Percentiles rank a stretch among this genome's conserved stretches.
phyloP scores from a whole-genome alignment of 1,140 invertebrate genomes.

The Ostrea edulis region DNA sequence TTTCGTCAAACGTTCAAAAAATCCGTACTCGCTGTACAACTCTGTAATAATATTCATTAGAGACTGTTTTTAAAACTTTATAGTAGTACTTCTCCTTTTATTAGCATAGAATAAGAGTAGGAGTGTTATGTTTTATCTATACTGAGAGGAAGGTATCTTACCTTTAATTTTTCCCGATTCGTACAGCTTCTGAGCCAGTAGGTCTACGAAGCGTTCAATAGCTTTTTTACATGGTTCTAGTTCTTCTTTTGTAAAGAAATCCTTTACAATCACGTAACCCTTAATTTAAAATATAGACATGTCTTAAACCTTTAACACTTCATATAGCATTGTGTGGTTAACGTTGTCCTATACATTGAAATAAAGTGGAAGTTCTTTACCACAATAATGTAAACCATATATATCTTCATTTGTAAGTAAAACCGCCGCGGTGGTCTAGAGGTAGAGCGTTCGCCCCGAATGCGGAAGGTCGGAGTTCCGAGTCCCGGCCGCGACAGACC shows the following conservation, averaged over 20 bases:
- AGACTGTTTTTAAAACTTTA: too few species aligned
- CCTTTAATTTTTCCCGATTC: slow-evolving; percentile 74
- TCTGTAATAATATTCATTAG: slow-evolving; percentile 56
- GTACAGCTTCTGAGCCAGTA: slow-evolving; percentile 74
- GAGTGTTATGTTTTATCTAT: too few species aligned
- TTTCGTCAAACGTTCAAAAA: slow-evolving; percentile 69
- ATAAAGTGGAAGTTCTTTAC: background rate
- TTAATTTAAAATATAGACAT: slow-evolving; percentile 44
- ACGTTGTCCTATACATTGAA: background rate
- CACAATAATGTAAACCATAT: background rate
- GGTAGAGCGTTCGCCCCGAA: too few species aligned
- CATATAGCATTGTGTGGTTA: too few species aligned
- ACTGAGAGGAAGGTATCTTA: slow-evolving; percentile 41
- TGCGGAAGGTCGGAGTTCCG: too few species aligned
- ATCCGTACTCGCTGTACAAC: slow-evolving; percentile 69
- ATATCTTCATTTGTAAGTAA: background rate
- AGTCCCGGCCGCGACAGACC: too few species aligned
- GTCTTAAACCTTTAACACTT: background rate
- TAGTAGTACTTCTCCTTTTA: too few species aligned
- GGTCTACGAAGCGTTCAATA: slow-evolving; percentile 73
- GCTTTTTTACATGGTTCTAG: slow-evolving; percentile 68
- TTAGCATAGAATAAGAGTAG: too few species aligned
- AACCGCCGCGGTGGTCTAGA: too few species aligned
- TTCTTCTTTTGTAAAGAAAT: slow-evolving; percentile 74
- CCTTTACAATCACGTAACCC: slow-evolving; percentile 74